These are phyloP conservation scores for Tinamus major DNA, from an alignment of 2,797 vertebrate genomes.

Conservation along the genomic window DNA sequence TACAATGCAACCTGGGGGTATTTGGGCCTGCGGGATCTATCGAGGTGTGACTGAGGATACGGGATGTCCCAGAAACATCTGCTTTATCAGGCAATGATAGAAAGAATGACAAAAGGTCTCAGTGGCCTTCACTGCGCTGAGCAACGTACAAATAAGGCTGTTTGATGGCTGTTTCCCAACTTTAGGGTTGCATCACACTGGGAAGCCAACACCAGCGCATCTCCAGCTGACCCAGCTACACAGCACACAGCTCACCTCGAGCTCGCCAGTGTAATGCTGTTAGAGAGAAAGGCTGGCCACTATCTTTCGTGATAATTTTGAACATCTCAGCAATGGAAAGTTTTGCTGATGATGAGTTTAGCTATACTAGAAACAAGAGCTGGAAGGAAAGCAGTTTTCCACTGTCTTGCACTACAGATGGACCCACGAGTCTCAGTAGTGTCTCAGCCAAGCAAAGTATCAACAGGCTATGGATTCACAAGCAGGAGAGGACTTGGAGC, in stretches of 20 bases:
- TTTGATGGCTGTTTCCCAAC: not conserved
- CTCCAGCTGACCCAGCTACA: not conserved
- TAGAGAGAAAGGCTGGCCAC: not conserved
- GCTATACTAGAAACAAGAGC: not conserved
- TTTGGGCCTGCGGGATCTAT: not conserved
- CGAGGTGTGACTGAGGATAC: accelerated
- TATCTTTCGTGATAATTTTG: accelerated
- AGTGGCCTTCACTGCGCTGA: not conserved
- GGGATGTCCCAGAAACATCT: not conserved
- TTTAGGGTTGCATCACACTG: not conserved
- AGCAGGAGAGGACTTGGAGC: not conserved
- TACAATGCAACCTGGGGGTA: not conserved
- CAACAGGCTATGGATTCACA: not conserved
- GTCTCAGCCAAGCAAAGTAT: not conserved
- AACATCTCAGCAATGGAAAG: not conserved
- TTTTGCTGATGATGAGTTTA: not conserved
- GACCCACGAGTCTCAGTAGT: not conserved
- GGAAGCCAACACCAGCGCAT: accelerated
- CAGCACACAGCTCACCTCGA: not conserved
- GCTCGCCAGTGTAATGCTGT: not conserved
- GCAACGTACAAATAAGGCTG: not conserved
- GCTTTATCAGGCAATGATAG: not conserved
- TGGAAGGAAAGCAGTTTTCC: not conserved
- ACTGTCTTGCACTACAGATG: too few relatives aligned
- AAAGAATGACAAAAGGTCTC: not conserved